These are phyloP conservation scores for Aphaenogaster floridana DNA, from an alignment of 1,140 invertebrate genomes.

Conservation along the genomic window DNA sequence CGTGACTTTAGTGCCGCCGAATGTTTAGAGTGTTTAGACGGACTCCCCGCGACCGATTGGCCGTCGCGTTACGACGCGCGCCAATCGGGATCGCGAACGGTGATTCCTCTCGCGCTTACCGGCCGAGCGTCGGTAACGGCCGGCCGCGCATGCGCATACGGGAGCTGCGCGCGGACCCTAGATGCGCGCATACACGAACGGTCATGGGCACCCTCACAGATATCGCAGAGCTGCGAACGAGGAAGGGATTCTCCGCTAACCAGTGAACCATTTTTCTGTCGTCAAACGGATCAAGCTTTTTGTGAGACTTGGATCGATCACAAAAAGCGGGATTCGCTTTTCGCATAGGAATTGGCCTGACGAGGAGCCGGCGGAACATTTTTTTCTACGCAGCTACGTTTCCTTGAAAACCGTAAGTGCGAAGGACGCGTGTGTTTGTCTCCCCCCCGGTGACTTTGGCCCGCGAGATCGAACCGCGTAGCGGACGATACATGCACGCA, in stretches of 20 bases:
- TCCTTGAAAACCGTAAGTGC: slow-evolving; percentile 76
- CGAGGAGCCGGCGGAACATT: slow-evolving; percentile 63
- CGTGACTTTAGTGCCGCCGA: too few relatives aligned
- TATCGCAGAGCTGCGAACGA: slow-evolving; percentile 73
- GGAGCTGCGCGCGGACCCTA: background rate
- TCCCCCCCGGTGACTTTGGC: slow-evolving; percentile 50
- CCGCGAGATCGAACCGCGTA: slow-evolving; percentile 29
- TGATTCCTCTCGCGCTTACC: background rate
- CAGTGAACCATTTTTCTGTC: slow-evolving; percentile 85
- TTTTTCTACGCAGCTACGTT: slow-evolving; percentile 68
- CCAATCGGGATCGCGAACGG: too few relatives aligned
- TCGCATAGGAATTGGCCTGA: slow-evolving; percentile 86
- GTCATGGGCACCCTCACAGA: slow-evolving; percentile 51
- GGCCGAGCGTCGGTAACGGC: background rate
- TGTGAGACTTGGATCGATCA: slow-evolving; percentile 87
- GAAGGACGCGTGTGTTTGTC: slow-evolving; percentile 57
- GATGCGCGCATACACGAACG: background rate
- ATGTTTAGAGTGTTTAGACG: too few relatives aligned
- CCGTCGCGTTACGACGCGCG: too few relatives aligned
- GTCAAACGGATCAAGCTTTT: slow-evolving; percentile 87
- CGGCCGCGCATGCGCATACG: background rate
- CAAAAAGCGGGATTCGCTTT: slow-evolving; percentile 87
- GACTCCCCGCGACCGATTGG: too few relatives aligned
- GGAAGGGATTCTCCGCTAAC: slow-evolving; percentile 78
- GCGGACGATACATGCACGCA: slow-evolving; percentile 68